phyloP scores from a whole-genome alignment of 2,797 vertebrate species.

The Anomalospiza imberbis region DNA sequence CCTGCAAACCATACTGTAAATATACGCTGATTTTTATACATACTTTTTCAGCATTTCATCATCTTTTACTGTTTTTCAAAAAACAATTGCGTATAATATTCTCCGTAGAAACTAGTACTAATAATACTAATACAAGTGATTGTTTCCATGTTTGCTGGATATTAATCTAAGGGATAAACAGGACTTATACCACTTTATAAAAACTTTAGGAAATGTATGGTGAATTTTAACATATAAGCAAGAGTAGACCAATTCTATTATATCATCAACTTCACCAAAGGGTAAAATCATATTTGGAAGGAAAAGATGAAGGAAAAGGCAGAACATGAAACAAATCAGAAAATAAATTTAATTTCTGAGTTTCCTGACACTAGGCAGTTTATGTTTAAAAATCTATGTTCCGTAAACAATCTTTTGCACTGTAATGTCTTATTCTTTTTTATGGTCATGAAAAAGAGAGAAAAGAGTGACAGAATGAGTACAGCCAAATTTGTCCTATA shows the following conservation, averaged over 20 bases:
- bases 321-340: neutral
- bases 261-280: neutral
- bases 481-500: neutral
- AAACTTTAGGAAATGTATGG: neutral
- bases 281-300: neutral
- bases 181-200: neutral
- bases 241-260: neutral
- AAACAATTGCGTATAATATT: neutral
- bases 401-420: neutral
- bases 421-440: neutral
- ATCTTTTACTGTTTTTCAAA: neutral
- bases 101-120: neutral
- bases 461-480: constrained; percentile 11
- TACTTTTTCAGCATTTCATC: neutral
- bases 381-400: neutral
- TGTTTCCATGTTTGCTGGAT: neutral
- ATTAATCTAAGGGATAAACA: neutral
- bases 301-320: neutral
- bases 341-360: neutral
- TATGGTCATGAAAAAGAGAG: neutral
- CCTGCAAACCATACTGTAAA: neutral
- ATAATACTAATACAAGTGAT: neutral
- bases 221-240: neutral
- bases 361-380: neutral
- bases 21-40: neutral